phyloP scores from a whole-genome alignment of 2,113 vertebrate species.

The Noturus placidus region DNA sequence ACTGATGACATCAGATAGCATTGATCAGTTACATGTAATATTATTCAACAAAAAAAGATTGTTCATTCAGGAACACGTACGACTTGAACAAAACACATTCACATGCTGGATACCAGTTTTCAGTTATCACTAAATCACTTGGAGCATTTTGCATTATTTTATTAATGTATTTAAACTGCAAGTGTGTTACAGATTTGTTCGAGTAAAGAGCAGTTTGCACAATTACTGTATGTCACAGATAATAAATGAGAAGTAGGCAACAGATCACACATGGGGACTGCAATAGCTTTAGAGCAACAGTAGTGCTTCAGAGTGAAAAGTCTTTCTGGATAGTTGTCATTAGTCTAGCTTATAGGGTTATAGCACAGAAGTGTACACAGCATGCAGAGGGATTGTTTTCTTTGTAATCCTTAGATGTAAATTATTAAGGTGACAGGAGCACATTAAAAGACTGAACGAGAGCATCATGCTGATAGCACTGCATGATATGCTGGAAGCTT shows the following conservation, averaged over 20 bases:
- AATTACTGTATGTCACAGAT: not conserved
- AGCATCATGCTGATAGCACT: slow-evolving; percentile 9
- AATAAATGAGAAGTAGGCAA: not conserved
- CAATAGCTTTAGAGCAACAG: not conserved
- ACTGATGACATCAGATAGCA: slow-evolving; percentile 16
- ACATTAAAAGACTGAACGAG: slow-evolving; percentile 1
- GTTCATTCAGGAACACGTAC: not conserved
- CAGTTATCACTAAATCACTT: not conserved
- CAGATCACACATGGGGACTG: not conserved
- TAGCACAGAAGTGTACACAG: slow-evolving; percentile 20
- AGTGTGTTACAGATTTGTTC: not conserved
- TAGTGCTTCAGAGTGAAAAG: not conserved
- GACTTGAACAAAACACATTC: not conserved
- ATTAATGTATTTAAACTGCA: slow-evolving; percentile 11
- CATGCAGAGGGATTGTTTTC: slow-evolving; percentile 19
- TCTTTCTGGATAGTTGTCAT: slow-evolving; percentile 7
- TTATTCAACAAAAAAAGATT: not conserved
- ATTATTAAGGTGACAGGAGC: slow-evolving; percentile 15
- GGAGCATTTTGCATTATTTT: not conserved
- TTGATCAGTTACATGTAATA: not conserved
- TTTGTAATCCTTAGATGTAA: slow-evolving; percentile 26
- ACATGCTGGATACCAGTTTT: not conserved
- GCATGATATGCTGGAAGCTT: not conserved
- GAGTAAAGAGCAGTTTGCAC: not conserved
- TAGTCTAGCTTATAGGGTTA: not conserved